Base-by-base conservation (phyloP, 2,113 vertebrate species). In the Copsychus sechellarum region DNA sequence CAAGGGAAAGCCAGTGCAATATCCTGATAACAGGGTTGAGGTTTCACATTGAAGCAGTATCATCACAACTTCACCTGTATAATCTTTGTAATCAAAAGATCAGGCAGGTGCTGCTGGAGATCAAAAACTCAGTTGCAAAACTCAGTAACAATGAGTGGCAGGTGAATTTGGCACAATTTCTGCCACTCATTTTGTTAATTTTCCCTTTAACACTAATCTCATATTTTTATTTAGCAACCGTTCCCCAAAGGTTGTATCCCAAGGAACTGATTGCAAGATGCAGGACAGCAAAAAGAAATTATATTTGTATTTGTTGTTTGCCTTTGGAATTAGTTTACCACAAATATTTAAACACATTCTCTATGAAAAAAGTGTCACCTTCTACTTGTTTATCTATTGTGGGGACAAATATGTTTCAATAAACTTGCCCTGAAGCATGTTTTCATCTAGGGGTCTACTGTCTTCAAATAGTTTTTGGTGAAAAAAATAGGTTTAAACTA, bases 321-420 rank as follows among this genome's bases (percentile, higher is more conserved):
- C 26, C 26, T 93, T 94, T 92, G 42, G 40, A 94, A 89, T 95
- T 79, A 92, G 25, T 23, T 76, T 48, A 92, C 43, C 16, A 48
- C 33, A 87, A 91, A 79, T 78, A 89, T 78, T 84, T 89, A 67
- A 87, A 85, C 33, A 57, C 6, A 38, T 69, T 69, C 38, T 58
- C 5, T 65, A 76, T 34, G 57, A 91, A 79, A 36, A 61, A 95
- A 81, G 9, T 50, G 15, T 73, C 62, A 87, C 23, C 29, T 89
- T 79, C 50, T 88, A 58, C 29, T 87, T 76, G 5, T 33, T 61
- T 65, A 58, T 58, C 62, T 74, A 28, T 74, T 82, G 50, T 77
- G 60, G 40, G 65, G 9, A 80, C 17, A 89, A 85, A 82, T 43
- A 47, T 19, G 21, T 67, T 86, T 88, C 65, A 71, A 38, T 48